Conservation (phyloP, 2,113 vertebrate genomes). For the Anguilla japonica region DNA sequence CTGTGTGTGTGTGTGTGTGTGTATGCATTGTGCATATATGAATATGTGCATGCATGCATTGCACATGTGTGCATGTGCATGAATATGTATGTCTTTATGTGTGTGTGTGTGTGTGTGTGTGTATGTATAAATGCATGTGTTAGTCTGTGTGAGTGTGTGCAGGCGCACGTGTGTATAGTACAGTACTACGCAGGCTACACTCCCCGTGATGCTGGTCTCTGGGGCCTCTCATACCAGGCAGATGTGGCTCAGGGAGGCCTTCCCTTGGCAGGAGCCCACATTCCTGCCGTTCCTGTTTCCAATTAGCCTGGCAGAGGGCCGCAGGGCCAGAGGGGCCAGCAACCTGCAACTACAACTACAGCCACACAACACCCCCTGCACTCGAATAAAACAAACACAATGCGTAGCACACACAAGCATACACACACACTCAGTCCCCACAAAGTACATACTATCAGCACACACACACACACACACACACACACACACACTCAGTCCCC, state of each 20-base stretch:
- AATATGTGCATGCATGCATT: neutral
- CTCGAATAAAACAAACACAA: neutral
- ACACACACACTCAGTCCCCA: neutral
- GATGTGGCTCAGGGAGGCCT: constrained; percentile 2
- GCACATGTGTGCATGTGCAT: too few relatives aligned
- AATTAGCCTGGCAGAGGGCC: constrained; percentile 45
- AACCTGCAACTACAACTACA: constrained; percentile 17
- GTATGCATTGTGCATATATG: constrained; percentile 1
- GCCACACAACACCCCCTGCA: neutral
- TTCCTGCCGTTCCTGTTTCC: constrained; percentile 53
- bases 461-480: neutral
- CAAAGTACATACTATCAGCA: neutral
- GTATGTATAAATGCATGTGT: too few relatives aligned
- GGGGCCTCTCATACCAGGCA: neutral
- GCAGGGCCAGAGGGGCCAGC: constrained; percentile 13
- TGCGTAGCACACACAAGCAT: neutral
- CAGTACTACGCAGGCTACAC: too few relatives aligned
- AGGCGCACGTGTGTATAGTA: too few relatives aligned
- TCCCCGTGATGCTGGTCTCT: neutral
- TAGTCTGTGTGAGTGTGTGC: too few relatives aligned
- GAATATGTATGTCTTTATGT: too few relatives aligned
- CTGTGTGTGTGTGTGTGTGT: neutral
- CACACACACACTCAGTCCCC: neutral
- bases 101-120: too few relatives aligned
- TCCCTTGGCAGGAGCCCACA: constrained; percentile 39